Percentiles rank a stretch among this genome's conserved stretches.
These are phyloP conservation scores for Siniperca knerii DNA, from an alignment of 2,113 vertebrate species.

Conservation along the genomic window DNA sequence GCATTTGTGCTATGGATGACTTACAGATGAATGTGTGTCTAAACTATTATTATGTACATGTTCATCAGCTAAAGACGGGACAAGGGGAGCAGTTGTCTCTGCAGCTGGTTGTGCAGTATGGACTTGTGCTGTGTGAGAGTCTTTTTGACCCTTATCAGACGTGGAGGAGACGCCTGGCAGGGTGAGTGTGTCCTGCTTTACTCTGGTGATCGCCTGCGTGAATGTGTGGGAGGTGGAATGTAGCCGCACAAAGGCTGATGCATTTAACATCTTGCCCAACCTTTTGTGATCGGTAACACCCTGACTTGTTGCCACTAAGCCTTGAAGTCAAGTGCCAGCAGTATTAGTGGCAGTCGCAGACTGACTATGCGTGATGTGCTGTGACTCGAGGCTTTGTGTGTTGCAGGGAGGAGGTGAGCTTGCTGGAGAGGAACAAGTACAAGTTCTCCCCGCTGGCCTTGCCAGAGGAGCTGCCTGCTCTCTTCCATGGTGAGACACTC, in stretches of 20 bases:
- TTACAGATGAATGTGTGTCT: conserved; percentile 25
- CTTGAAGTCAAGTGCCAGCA: conserved; percentile 29
- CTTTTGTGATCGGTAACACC: conserved; percentile 45
- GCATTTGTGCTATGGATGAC: conserved; percentile 10
- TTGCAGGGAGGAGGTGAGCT: conserved; percentile 91
- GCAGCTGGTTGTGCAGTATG: conserved; percentile 85
- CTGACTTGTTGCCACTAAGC: conserved; percentile 31
- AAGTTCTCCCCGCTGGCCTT: conserved; percentile 91
- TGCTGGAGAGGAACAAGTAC: conserved; percentile 94
- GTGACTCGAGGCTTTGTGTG: conserved; percentile 67
- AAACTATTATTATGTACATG: conserved; percentile 32
- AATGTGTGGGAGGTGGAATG: conserved; percentile 67
- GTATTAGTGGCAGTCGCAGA: conserved; percentile 6
- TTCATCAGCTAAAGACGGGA: conserved; percentile 86
- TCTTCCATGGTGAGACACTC: conserved; percentile 89
- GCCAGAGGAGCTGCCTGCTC: conserved; percentile 86
- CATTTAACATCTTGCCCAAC: conserved; percentile 52
- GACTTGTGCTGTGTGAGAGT: conserved; percentile 91
- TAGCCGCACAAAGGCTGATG: conserved; percentile 35
- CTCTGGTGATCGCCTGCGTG: conserved; percentile 16
- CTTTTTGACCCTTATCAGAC: conserved; percentile 97
- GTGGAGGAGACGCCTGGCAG: conserved; percentile 91
- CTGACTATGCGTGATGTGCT: conserved; percentile 33
- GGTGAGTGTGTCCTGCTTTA: conserved; percentile 83
- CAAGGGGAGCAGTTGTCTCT: conserved; percentile 76